Percentiles rank a stretch among this genome's conserved stretches.
Evolutionary conservation across 2,113 vertebrate genomes (phyloP).

Genomic region (Pholis gunnellus): DNA sequence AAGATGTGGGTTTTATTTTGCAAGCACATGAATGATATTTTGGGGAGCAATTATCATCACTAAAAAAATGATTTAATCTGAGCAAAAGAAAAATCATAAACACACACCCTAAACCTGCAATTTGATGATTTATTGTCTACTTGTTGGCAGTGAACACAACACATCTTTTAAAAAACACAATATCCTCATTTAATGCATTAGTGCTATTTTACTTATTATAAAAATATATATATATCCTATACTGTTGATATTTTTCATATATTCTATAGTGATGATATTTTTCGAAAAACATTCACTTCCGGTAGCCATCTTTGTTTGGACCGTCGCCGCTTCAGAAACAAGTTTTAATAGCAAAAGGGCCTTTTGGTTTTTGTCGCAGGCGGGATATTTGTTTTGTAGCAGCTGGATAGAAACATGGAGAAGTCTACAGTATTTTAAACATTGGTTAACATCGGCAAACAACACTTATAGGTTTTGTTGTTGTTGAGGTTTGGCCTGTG

Average conservation of each 20-base stretch:
- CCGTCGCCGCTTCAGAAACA: too few relatives aligned
- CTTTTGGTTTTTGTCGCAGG: not conserved
- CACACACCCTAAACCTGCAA: not conserved
- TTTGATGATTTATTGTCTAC: not conserved
- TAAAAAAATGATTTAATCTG: not conserved
- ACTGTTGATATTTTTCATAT: not conserved
- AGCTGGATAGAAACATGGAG: too few relatives aligned
- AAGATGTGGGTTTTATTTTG: not conserved
- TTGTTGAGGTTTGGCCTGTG: too few relatives aligned
- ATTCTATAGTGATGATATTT: not conserved
- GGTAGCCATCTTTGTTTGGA: conserved; percentile 3
- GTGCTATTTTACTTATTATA: not conserved
- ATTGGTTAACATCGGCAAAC: too few relatives aligned
- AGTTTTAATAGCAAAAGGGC: not conserved
- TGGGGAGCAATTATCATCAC: conserved; percentile 2
- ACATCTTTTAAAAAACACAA: not conserved
- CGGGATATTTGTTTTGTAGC: too few relatives aligned
- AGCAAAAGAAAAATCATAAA: not conserved
- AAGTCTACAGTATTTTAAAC: too few relatives aligned
- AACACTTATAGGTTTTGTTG: too few relatives aligned
- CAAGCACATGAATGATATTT: conserved; percentile 18
- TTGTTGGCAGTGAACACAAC: not conserved
- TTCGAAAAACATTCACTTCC: not conserved
- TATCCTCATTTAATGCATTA: not conserved
- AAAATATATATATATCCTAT: not conserved